Percentiles rank a stretch among this genome's conserved stretches.
Conservation (phyloP, 92 coral and sea anemone genomes). For the Meandrina meandrites region DNA sequence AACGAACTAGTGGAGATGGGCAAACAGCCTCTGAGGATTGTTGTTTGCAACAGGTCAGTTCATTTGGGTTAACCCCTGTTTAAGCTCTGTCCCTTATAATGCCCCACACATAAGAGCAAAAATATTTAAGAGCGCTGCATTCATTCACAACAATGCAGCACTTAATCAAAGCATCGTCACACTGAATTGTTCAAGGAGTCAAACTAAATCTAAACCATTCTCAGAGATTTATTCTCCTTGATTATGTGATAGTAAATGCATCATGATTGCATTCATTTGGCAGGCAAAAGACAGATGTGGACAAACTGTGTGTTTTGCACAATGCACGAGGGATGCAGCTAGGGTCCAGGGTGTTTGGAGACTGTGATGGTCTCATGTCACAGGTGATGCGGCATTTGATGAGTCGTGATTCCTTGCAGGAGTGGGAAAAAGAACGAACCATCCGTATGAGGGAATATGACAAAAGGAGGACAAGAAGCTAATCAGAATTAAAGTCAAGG, state of each 20-base stretch:
- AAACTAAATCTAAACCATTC: too few relatives aligned
- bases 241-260: too few relatives aligned
- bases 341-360: conserved; percentile 56
- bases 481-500: not conserved
- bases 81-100: too few relatives aligned
- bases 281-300: conserved; percentile 54
- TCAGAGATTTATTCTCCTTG: too few relatives aligned
- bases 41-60: conserved; percentile 47
- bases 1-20: conserved; percentile 64
- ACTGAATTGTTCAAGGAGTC: too few relatives aligned
- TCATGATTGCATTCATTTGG: not conserved
- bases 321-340: conserved; percentile 23
- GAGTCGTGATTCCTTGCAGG: not conserved
- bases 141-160: too few relatives aligned
- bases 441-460: conserved; percentile 24
- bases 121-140: too few relatives aligned
- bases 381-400: conserved; percentile 41
- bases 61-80: not conserved
- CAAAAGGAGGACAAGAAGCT: conserved; percentile 18
- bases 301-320: conserved; percentile 34
- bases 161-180: too few relatives aligned
- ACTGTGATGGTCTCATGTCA: conserved; percentile 42
- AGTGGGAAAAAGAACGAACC: conserved; percentile 40
- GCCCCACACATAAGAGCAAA: too few relatives aligned
- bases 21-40: conserved; percentile 39